These are phyloP conservation scores for Nansenia antarctica DNA, from an alignment of 2,113 vertebrate genomes.

Conservation along the genomic window DNA sequence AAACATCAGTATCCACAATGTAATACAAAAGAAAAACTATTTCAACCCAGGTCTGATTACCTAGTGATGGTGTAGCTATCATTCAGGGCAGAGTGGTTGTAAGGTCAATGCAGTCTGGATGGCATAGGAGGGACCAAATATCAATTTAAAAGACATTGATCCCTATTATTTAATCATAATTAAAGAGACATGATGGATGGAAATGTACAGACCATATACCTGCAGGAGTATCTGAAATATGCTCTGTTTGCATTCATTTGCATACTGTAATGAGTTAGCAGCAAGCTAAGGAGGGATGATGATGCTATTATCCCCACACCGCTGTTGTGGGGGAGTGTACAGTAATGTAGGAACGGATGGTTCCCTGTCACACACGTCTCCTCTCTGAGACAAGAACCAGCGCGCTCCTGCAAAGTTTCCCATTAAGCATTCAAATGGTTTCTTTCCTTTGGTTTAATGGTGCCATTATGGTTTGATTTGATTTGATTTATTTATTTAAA, in stretches of 20 bases:
- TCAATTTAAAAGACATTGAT: conserved; percentile 8
- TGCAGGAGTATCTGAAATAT: not conserved
- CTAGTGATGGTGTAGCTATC: not conserved
- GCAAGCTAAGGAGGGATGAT: conserved; percentile 13
- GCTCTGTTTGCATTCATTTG: conserved; percentile 24
- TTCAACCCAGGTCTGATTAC: no score
- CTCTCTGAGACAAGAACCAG: not conserved
- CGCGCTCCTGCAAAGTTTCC: not conserved
- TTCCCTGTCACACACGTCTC: not conserved
- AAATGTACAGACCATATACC: not conserved
- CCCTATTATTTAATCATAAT: conserved; percentile 13
- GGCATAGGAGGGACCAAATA: not conserved
- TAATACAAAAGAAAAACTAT: no score
- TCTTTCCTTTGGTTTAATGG: not conserved
- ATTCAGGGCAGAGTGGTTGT: not conserved
- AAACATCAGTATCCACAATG: no score
- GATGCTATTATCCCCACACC: conserved; percentile 15
- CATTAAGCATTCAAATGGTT: not conserved
- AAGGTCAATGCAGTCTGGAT: not conserved
- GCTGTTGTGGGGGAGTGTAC: not conserved
- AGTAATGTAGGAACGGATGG: not conserved
- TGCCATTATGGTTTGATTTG: not conserved
- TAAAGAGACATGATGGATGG: conserved; percentile 5
- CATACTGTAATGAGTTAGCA: conserved; percentile 30
- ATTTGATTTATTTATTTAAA: no score